Base-by-base conservation (phyloP, 2,113 vertebrate species). In the Malaclemys terrapin region DNA sequence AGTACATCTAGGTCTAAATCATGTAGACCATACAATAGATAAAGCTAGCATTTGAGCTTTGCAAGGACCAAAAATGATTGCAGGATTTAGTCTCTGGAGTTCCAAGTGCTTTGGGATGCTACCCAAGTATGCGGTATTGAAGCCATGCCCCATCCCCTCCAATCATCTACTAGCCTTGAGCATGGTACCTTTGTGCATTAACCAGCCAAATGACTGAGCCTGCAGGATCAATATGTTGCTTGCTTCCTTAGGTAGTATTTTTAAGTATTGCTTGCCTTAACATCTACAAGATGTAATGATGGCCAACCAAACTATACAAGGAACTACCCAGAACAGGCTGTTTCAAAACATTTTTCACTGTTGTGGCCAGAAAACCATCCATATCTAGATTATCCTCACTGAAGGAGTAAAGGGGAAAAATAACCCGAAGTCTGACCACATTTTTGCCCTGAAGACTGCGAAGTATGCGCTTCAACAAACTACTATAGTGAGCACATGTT, bases 291-390 rank as follows among this genome's bases (percentile, higher is more conserved):
- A 57, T 5, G 29, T 45, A 29, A 6, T 45, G 91, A 14, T 1
- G 50, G 8, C 50, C 6, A 0, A 42, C 8, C 2, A 1, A 56
- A n/a, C 0, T 12, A 65, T 3, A 31, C 82, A 5, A 0, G 50
- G 79, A 84, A 47, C 17, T 35, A 49, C 49, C 10, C 85, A 29
- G 14, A 59, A 20, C 53, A 80, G 45, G 2, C 45, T 38, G 84
- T 72, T 88, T 47, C 35, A 16, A n/a, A 85, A 2, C 49, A 6
- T 0, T 0, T 6, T 84, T 85, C 35, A 0, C 49, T 35, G 87
- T 53, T 65, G 49, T 0, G 89, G 5, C 53, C 50, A 65, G 4
- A 1, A 22, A 75, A 0, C 52, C 47, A 83, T 54, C 65, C 82
- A 4, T 47, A 31, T 19, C 53, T 57, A 14, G 59, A 53, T 49